Base-by-base conservation (phyloP, 2,888 invertebrate species). In the Scaptomyza polygonia region DNA sequence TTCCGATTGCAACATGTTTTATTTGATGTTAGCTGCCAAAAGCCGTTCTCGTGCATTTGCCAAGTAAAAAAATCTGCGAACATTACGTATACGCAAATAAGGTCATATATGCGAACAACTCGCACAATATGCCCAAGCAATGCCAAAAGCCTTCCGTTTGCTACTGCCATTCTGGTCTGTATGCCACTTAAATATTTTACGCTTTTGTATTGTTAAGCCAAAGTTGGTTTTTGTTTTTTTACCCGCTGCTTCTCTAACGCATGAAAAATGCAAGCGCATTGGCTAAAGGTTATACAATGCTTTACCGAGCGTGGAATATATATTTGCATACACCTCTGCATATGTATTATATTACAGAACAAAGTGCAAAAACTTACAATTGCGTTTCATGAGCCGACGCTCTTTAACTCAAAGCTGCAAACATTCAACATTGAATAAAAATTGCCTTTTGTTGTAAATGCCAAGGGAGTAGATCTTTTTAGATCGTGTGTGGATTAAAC, bases 181-280 rank as follows among this genome's bases (percentile, higher is more conserved):
- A 63, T 51, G 69, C 66, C 64, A 76, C 84, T 81, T 81, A 68
- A 81, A 80, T 83, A 83, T 80, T 80, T 80, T 78, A 78, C 80
- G 80, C 76, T 78, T 48, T 83, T 72, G 59, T 80, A 76, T 80
- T 83, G 80, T 83, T 75, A 64, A 80, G 76, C 67, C 58, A 70
- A 75, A 66, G 53, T 57, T 65, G 8, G n/a, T 45, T 43, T 51
- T 34, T n/a, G n/a, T n/a, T 14, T 16, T 49, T 43, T 57, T 34
- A 30, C 21, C 25, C 11, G 12, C 21, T 52, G 57, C 63, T 72
- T 77, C 72, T 69, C 64, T 64, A 52, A 73, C 70, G 73, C 64
- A 67, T 63, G 44, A 30, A 56, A 69, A 52, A 52, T 56, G 69
- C 59, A 57, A 52, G 45, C 45, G 30, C 40, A 54, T 32, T 25